Evolutionary conservation across 2,797 vertebrate genomes (phyloP), one percentile per base, ranked within the genome.

Genomic region (Gallinago stenura): DNA sequence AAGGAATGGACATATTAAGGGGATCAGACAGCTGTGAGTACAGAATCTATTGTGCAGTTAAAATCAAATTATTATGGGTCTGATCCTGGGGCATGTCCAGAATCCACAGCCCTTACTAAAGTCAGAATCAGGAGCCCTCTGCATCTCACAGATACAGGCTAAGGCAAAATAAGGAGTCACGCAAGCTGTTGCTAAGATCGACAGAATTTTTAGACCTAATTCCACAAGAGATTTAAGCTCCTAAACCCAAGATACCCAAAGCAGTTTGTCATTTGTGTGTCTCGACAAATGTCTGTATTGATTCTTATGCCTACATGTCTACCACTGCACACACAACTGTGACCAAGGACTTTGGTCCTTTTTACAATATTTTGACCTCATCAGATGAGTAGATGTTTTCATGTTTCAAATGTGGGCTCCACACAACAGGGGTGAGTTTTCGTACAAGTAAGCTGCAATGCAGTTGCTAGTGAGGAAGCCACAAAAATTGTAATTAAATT

Each of bases 1-100:
- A 91, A 93, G 51, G 35, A 95, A 92, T 71, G 89, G 81, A 68
- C 69, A 24, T 80, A 95, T 71, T 93, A 95, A 50, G 79, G 57
- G 30, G 46, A 90, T 87, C 58, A 83, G 91, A 76, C 46, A 81
- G 77, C 77, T 96, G 56, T 77, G 56, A 94, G 71, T 95, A 78
- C 45, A 87, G 77, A 94, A 93, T 88, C 48, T 86, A 60, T 77
- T 76, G 73, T 77, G 73, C 25, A 46, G 85, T 90, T 93, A 84
- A 45, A 83, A 50, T 50, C 68, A 92, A 80, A 92, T 95, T 83
- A 87, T 93, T 85, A 70, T 0, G 0, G 15, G 51, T 89, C 70
- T 87, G 45, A 61, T 85, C 18, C 37, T 87, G 68, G 30, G 37
- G 39, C 85, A 90, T 92, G 87, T 31, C 31, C 56, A 83, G 91